Evolutionary conservation across 2,888 invertebrate genomes (phyloP), one percentile per base, ranked within the genome.

Genomic region (Thalpophila matura): DNA sequence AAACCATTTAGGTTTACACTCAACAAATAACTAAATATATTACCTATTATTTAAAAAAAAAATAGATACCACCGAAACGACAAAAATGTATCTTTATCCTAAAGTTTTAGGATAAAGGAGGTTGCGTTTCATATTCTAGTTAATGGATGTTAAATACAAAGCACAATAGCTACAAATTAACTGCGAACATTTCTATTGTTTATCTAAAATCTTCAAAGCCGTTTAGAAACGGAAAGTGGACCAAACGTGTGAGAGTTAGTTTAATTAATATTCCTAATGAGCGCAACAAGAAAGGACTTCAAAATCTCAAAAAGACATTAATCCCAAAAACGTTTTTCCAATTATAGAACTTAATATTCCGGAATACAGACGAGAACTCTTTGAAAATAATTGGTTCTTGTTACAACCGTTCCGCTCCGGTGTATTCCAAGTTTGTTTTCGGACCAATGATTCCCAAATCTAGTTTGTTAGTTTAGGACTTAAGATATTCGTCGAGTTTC

Each of bases 401-500:
- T 67, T 40, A 22, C 60, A 67, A 61, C 59, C 53, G 56, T 50
- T 40, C 51, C 38, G 51, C 29, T 24, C 37, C 38, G 81, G 74
- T 84, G 82, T 73, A 58, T 60, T 68, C 54, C 40, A 83, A 87
- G 83, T 85, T 87, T 80, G 80, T 63, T 70, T 83, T 82, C 78
- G 79, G 76, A 80, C 80, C 86, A 86, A 86, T 86, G 86, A 87
- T 88, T 89, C 77, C 78, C 78, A 82, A 85, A 88, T 86, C 82
- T 77, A 85, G 85, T 88, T 88, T 89, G 88, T 89, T 89, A 81
- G 88, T 89, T 90, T 87, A 87, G 90, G 88, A 82, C 83, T 73
- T 72, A 80, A 80, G 82, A 83, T 85, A 83, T 85, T 83, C 74
- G 82, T 65, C 59, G 74, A 84, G 81, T 83, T 82, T 65, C 70